Percentiles rank a stretch among this genome's conserved stretches.
phyloP scores from a whole-genome alignment of 2,888 invertebrate genomes.

The Sinelater perroti region DNA sequence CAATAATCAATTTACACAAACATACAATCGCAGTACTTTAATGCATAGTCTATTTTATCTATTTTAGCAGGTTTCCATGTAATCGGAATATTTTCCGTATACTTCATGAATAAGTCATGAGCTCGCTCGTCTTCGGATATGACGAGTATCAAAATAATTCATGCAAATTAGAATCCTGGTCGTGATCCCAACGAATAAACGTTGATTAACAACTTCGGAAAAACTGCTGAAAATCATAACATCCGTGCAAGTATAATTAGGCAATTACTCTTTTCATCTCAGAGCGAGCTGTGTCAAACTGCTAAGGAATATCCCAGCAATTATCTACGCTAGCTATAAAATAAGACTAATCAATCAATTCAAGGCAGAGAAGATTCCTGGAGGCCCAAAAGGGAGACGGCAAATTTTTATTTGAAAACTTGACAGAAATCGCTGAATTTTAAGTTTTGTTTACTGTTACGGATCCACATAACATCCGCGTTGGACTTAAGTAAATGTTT shows the following conservation, averaged over 20 bases:
- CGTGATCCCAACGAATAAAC: neutral
- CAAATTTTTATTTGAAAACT: too few species aligned
- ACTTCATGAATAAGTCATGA: neutral
- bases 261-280: neutral
- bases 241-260: neutral
- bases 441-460: too few species aligned
- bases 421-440: too few species aligned
- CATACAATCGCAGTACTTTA: too few species aligned
- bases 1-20: too few species aligned
- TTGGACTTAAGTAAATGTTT: too few species aligned
- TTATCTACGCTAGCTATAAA: too few species aligned
- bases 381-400: too few species aligned
- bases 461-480: too few species aligned
- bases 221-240: neutral
- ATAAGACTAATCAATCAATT: slow-evolving; percentile 6
- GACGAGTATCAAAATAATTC: neutral
- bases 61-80: neutral
- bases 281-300: too few species aligned
- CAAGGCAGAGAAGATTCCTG: neutral
- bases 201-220: neutral
- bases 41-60: too few species aligned
- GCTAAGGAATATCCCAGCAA: slow-evolving; percentile 2
- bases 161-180: slow-evolving; percentile 4
- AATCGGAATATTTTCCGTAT: neutral
- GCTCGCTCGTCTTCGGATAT: neutral